Conservation (phyloP, 2,113 vertebrate species). For the Oncorhynchus clarkii region DNA sequence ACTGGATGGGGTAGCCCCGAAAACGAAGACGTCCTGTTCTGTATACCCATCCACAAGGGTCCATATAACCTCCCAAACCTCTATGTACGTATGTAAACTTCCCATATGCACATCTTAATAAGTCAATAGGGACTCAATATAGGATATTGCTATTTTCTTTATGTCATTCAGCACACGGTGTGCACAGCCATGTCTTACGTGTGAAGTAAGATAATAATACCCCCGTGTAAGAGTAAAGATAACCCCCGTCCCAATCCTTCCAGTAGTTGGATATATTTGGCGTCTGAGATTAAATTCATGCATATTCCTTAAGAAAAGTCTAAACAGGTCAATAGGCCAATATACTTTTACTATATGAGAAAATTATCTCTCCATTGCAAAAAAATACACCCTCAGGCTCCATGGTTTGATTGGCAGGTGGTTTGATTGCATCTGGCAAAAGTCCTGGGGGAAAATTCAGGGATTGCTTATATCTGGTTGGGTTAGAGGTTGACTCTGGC, state of each 20-base stretch:
- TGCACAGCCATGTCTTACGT: constrained; percentile 42
- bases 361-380: constrained; percentile 26
- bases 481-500: constrained; percentile 43
- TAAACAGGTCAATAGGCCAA: constrained; percentile 33
- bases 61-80: constrained; percentile 10
- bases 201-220: constrained; percentile 57
- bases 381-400: constrained; percentile 31
- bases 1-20: constrained; percentile 1
- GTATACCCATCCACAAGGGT: not conserved
- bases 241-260: constrained; percentile 28
- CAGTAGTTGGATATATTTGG: constrained; percentile 18
- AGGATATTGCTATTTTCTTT: constrained; percentile 52
- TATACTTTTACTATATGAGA: constrained; percentile 28
- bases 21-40: constrained; percentile 24
- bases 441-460: constrained; percentile 40
- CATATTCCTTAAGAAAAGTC: not conserved
- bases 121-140: constrained; percentile 40
- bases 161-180: constrained; percentile 30
- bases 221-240: constrained; percentile 42
- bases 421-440: constrained; percentile 63
- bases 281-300: constrained; percentile 38
- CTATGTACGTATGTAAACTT: constrained; percentile 5
- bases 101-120: constrained; percentile 44
- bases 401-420: constrained; percentile 54
- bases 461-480: constrained; percentile 29